Evolutionary conservation across 2,888 invertebrate genomes (phyloP).

Genomic region (Sinotaia quadrata): DNA sequence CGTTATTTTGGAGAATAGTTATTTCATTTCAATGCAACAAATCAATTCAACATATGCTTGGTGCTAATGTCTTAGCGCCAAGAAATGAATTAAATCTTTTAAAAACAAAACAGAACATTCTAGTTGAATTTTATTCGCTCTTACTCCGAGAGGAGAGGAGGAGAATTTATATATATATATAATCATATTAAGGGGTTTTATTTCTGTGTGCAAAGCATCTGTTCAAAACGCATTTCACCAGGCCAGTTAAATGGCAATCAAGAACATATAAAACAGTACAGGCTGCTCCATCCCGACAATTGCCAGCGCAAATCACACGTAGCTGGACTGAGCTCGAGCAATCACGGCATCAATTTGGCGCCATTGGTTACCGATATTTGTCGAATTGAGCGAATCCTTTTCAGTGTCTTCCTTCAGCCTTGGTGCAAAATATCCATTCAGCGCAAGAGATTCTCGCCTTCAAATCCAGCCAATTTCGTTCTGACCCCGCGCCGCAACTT

Average conservation of each 20-base stretch:
- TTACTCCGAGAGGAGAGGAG: no score
- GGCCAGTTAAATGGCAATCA: neutral
- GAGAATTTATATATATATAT: no score
- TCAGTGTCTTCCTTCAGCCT: slow-evolving; percentile 30
- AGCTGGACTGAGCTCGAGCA: slow-evolving; percentile 23
- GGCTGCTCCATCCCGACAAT: slow-evolving; percentile 17
- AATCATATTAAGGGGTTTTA: no score
- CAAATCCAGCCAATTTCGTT: slow-evolving; percentile 39
- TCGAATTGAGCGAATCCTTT: slow-evolving; percentile 35
- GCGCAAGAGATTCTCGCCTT: slow-evolving; percentile 27
- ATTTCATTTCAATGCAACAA: no score
- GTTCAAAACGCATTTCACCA: neutral
- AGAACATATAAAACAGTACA: neutral
- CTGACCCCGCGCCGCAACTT: slow-evolving; percentile 30
- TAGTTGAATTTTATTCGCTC: no score
- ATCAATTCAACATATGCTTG: no score
- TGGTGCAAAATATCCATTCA: slow-evolving; percentile 39
- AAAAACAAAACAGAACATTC: no score
- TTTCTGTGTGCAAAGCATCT: no score
- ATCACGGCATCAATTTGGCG: slow-evolving; percentile 40
- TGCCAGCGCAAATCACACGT: slow-evolving; percentile 26
- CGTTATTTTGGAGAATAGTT: no score
- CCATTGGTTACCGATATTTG: slow-evolving; percentile 44
- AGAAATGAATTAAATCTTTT: no score
- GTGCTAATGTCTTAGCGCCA: no score